Base-by-base conservation (phyloP, 2,113 vertebrate genomes). In the Dicentrarchus labrax region DNA sequence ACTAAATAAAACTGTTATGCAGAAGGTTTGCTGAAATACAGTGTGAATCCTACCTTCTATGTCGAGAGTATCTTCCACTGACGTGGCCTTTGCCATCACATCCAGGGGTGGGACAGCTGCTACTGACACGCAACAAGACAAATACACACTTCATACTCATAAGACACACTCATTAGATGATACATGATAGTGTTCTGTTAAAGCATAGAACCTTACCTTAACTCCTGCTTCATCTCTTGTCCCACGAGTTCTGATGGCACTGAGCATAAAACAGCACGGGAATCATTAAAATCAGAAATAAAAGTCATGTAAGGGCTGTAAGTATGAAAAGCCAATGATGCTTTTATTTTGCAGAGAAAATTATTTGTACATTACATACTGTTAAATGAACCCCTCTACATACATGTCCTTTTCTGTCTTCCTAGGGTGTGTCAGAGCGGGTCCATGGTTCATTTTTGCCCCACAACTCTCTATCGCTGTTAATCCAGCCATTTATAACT, bases 21-120 rank as follows among this genome's bases (percentile, higher is more conserved):
- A 72, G 24, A 13, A 24, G 5, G 71, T 21, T 41, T 56, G 6
- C 66, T 43, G 19, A 22, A 6, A n/a, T 5, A 7, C 6, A 6
- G 8, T 30, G 30, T 30, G 30, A 30, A 30, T 30, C 45, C 90
- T 94, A 99, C 98, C 98, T 99, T 92, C 97, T 95, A 77, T 99
- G 98, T 79, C 98, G 95, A 15, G 97, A 97, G 65, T 99, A 99
- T 93, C 98, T 97, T 82, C 97, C 97, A 86, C 97, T 97, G 85
- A 97, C 96, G 2, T 99, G 98, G 79, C 98, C 98, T 83, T 97
- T 97, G 87, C 98, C 98, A 0, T 97, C 97, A 89, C 98, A 99
- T 91, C 98, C 98, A 66, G 97, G 97, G 17, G 97, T 99, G 41
- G 98, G 98, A 91, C 98, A 99, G 95, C 97, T 99, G 92, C 80